A percentile compares a stretch with the other conserved stretches of the same genome.
These are phyloP conservation scores for Ascidia mentula DNA, from an alignment of 23 tunicate species.

Conservation along the genomic window DNA sequence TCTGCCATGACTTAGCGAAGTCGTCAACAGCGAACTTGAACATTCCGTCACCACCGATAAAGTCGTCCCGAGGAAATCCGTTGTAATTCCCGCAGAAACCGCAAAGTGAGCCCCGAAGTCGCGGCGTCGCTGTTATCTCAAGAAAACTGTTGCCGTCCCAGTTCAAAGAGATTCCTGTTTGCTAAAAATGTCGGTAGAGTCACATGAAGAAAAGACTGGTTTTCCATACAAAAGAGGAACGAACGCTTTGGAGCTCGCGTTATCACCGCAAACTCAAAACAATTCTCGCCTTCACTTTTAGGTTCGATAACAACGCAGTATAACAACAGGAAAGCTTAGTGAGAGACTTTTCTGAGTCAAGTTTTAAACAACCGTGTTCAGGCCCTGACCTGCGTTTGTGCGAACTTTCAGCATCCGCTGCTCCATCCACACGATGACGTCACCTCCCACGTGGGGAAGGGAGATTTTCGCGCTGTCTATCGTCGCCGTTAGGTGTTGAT, in stretches of 20 bases:
- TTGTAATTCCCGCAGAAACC: slow-evolving; percentile 89
- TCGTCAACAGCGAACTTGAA: slow-evolving; percentile 30
- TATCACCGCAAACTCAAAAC: no score
- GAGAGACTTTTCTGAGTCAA: no score
- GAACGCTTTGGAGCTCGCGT: no score
- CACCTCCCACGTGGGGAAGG: slow-evolving; percentile 38
- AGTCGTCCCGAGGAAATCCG: slow-evolving; percentile 70
- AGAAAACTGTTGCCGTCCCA: slow-evolving; percentile 86
- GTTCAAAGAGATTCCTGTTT: slow-evolving; percentile 48
- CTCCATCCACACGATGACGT: slow-evolving; percentile 27
- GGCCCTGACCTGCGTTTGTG: slow-evolving; percentile 36
- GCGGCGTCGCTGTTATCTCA: slow-evolving; percentile 36
- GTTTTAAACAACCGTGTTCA: no score
- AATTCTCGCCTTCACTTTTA: no score
- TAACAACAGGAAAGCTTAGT: no score
- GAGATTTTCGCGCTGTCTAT: slow-evolving; percentile 50
- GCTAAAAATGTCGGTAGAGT: background rate
- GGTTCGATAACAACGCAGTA: no score
- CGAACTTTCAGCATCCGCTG: slow-evolving; percentile 49
- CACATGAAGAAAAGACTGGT: background rate
- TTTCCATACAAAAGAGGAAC: no score
- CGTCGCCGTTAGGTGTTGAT: slow-evolving; percentile 60
- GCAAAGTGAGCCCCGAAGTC: slow-evolving; percentile 27
- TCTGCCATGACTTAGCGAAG: slow-evolving; percentile 73
- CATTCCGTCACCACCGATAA: slow-evolving; percentile 65